These are phyloP conservation scores for Lepidonotus clava DNA, from an alignment of 2,888 invertebrate genomes.

Conservation along the genomic window DNA sequence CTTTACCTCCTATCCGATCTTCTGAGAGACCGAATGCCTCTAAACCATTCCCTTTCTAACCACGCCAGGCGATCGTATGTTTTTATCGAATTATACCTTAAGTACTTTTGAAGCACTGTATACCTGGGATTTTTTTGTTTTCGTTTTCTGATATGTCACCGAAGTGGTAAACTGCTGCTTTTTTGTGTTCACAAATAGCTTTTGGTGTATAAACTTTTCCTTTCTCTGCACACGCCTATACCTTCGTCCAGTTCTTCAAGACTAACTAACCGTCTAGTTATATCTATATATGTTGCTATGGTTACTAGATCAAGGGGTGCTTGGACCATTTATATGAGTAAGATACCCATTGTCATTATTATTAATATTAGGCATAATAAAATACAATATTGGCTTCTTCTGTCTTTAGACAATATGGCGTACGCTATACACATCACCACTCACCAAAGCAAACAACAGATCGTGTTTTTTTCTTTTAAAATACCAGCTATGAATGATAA, in stretches of 20 bases:
- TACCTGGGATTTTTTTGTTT: background rate
- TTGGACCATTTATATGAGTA: background rate
- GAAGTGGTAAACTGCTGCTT: slow-evolving; percentile 33
- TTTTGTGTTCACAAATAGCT: background rate
- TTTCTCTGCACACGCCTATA: background rate
- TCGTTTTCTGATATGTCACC: slow-evolving; percentile 16
- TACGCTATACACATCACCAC: slow-evolving; percentile 20
- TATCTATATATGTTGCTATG: background rate
- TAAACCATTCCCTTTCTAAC: background rate
- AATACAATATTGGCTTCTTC: slow-evolving; percentile 6
- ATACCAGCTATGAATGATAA: slow-evolving; percentile 24
- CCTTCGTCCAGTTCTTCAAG: background rate
- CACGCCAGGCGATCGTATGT: background rate
- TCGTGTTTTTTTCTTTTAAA: slow-evolving; percentile 2
- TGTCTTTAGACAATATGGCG: slow-evolving; percentile 26
- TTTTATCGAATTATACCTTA: background rate
- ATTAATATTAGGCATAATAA: slow-evolving; percentile 2
- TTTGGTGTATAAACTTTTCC: background rate
- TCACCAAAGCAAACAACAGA: slow-evolving; percentile 44
- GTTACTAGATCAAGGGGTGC: background rate
- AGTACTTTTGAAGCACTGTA: slow-evolving; percentile 20
- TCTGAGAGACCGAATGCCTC: no score
- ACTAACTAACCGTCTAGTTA: background rate
- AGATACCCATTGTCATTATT: background rate
- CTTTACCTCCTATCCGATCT: no score